Base-by-base conservation (phyloP, 2,797 vertebrate genomes). In the Betta splendens region DNA sequence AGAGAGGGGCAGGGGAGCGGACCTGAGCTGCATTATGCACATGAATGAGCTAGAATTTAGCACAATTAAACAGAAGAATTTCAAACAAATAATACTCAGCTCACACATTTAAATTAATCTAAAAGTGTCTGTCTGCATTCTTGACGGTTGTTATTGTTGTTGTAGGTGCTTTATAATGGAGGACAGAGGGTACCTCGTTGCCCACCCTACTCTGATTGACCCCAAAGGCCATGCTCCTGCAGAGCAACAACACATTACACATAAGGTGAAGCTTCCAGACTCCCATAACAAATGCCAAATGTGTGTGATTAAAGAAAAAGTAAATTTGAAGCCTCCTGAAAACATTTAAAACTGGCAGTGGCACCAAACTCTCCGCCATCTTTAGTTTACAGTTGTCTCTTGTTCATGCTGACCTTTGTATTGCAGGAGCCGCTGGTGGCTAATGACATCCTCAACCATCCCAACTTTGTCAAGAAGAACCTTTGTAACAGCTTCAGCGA, bases 91-190 rank as follows among this genome's bases (percentile, higher is more conserved):
- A n/a, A 9, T 33, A 5, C 21, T 31, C 1, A 36, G 6, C 17
- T 26, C 45, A 5, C 3, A 18, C 33, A 33, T 12, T n/a, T n/a
- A n/a, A n/a, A n/a, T n/a, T n/a, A n/a, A n/a, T n/a, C n/a, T n/a
- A n/a, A n/a, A n/a, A n/a, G n/a, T n/a, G n/a, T n/a, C n/a, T n/a
- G n/a, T 8, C 21, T 59, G 4, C 18, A 28, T n/a, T 48, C 1
- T 25, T 9, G 20, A 33, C n/a, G n/a, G 69, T 5, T 71, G 13
- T 16, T 8, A 9, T 6, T 16, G 15, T 70, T 79, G 39, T 58
- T 59, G 7, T 71, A 99, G 98, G 82, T 99, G 97, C 83, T 99
- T 99, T 71, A 98, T 99, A 65, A 98, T 99, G 98, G 97, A 98
- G 81, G 98, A 99, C 91, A 92, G 96, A 75, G 98, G 98, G 2